Evolutionary conservation across 2,888 invertebrate genomes (phyloP), one percentile per base, ranked within the genome.

Genomic region (Sphecodes monilicornis): DNA sequence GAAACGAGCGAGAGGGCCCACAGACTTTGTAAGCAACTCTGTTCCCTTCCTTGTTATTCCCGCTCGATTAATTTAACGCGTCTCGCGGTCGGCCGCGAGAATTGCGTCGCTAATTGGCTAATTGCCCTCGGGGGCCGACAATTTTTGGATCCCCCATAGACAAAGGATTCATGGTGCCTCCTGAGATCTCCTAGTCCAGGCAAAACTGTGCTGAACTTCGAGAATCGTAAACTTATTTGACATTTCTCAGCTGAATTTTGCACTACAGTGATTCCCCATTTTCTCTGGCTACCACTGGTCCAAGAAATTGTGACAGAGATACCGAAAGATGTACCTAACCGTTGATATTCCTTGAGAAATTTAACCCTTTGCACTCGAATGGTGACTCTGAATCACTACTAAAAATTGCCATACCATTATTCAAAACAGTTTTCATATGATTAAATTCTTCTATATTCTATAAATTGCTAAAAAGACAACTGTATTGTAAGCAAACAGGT

Each of bases 11-110:
- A 69, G 60, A 60, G 60, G 77, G 74, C 73, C 54, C n/a, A 39
- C 60, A 64, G 84, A 85, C 86, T 86, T 90, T 86, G 86, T 85
- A 88, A 81, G 73, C 83, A 83, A 88, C 84, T 84, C 72, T 82
- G 80, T 82, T 84, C 69, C 72, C 29, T 71, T 79, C 64, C 72
- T 79, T 64, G 60, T 78, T 70, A 79, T 69, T 46, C 76, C 54
- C 39, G 54, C 69, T 76, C 70, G 41, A 64, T 76, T 83, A 76
- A 78, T 85, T 78, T 78, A 57, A 50, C 32, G 22, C 76, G 29
- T 73, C 70, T 50, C 74, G 50, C 18, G 41, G 11, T 0, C 29
- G 72, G 54, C 60, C 36, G 81, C 50, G 71, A 76, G 66, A 54
- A 72, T 81, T 75, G 60, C 46, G 54, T 66, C 72, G 8, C 72